A percentile compares a stretch with the other conserved stretches of the same genome.
Evolutionary conservation across 2,888 invertebrate species (phyloP).

Genomic region (Toxonevra muliebris): DNA sequence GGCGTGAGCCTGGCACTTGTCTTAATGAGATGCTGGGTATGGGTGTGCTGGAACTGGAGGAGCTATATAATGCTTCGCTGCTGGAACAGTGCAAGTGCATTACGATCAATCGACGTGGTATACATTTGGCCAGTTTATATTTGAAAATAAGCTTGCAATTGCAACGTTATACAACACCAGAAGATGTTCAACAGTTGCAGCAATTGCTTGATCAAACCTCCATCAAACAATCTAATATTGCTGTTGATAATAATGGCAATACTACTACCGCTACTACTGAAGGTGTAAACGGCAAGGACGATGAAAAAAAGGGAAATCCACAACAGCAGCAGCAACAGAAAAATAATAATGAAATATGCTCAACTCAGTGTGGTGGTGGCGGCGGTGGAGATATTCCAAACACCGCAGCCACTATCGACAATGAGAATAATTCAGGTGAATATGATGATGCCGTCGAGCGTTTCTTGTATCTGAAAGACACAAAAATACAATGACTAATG

Average conservation of each 20-base stretch:
- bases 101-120: constrained; percentile 51
- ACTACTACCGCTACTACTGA: not conserved
- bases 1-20: constrained; percentile 61
- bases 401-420: constrained; percentile 11
- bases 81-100: constrained; percentile 59
- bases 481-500: constrained; percentile 53
- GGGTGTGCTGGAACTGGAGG: constrained; percentile 51
- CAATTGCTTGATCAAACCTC: not conserved
- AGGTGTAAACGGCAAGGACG: constrained; percentile 21
- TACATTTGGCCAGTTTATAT: constrained; percentile 54
- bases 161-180: not conserved
- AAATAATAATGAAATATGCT: not conserved
- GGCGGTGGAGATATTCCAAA: not conserved
- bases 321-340: constrained; percentile 30
- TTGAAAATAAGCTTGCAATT: constrained; percentile 52
- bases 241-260: not conserved
- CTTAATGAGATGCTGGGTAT: constrained; percentile 59
- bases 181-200: not conserved
- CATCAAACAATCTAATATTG: constrained; percentile 25
- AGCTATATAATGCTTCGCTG: constrained; percentile 53
- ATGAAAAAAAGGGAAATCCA: not conserved
- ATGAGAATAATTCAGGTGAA: constrained; percentile 50
- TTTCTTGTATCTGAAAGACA: constrained; percentile 44
- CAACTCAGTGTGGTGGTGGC: constrained; percentile 17
- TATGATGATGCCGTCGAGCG: constrained; percentile 45